Evolutionary conservation across 2,113 vertebrate species (phyloP).

Genomic region (Aspidoscelis tigris): DNA sequence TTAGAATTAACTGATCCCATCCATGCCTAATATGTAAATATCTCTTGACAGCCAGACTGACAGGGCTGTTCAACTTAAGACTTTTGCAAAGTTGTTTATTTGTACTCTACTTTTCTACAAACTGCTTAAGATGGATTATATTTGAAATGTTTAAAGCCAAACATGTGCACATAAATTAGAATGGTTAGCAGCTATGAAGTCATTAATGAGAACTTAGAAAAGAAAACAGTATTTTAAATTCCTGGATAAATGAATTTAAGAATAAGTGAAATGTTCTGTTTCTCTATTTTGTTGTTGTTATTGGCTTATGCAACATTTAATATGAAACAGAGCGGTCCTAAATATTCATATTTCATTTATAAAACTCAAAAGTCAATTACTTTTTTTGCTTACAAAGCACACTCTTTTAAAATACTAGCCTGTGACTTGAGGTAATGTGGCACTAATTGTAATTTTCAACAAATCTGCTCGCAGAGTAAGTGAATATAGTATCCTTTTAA

Average conservation of each 20-base stretch:
- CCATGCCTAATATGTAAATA: conserved; percentile 1
- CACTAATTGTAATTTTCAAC: background rate
- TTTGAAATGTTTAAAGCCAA: background rate
- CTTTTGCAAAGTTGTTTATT: background rate
- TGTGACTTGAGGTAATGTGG: background rate
- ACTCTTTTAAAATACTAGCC: background rate
- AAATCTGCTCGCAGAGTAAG: background rate
- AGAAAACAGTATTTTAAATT: background rate
- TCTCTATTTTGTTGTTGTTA: no score
- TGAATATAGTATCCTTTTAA: background rate
- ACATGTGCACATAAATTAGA: background rate
- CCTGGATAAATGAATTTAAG: background rate
- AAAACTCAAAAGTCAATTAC: background rate
- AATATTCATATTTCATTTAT: background rate
- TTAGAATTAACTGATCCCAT: background rate
- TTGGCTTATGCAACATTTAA: background rate
- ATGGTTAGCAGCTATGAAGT: background rate
- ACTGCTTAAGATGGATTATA: background rate
- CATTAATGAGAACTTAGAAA: background rate
- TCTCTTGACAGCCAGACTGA: background rate
- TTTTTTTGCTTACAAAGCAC: background rate
- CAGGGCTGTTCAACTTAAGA: background rate
- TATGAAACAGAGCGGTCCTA: background rate
- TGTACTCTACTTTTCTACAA: background rate
- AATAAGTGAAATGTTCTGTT: conserved; percentile 7